Evolutionary conservation across 2,797 vertebrate genomes (phyloP).

Genomic region (Poeciliopsis gracilis): DNA sequence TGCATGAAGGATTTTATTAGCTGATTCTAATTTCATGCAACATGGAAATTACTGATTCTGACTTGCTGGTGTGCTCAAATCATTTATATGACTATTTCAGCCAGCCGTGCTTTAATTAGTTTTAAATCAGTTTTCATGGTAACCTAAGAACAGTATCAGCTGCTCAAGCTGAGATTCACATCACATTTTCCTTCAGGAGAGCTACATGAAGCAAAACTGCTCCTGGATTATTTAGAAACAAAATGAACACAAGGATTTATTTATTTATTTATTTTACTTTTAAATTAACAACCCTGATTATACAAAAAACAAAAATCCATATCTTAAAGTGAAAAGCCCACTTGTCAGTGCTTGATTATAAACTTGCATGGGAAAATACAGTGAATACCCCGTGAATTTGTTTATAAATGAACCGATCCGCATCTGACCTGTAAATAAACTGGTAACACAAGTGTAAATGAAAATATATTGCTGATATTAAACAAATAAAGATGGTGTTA

Average conservation of each 20-base stretch:
- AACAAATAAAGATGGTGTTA: background rate
- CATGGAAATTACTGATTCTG: constrained; percentile 7
- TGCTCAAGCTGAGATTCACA: constrained; percentile 6
- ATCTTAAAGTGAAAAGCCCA: background rate
- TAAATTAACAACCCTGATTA: background rate
- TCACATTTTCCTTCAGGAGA: constrained; percentile 3
- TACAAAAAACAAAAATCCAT: background rate
- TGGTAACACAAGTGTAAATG: background rate
- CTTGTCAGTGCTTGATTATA: background rate
- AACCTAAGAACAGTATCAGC: background rate
- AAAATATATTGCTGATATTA: background rate
- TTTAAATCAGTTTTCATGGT: constrained; percentile 18
- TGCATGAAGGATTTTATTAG: constrained; percentile 13
- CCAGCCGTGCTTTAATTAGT: constrained; percentile 19
- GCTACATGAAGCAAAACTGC: constrained; percentile 25
- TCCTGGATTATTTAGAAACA: constrained; percentile 3
- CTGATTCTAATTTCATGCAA: constrained; percentile 5
- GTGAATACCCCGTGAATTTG: background rate
- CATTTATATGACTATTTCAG: constrained; percentile 1
- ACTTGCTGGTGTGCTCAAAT: background rate
- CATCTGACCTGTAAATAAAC: background rate
- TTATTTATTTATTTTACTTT: background rate
- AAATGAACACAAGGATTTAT: background rate
- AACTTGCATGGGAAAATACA: background rate
- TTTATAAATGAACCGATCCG: background rate